A percentile compares a stretch with the other conserved stretches of the same genome.
phyloP scores from a whole-genome alignment of 2,113 vertebrate species.

The Gobio gobio region DNA sequence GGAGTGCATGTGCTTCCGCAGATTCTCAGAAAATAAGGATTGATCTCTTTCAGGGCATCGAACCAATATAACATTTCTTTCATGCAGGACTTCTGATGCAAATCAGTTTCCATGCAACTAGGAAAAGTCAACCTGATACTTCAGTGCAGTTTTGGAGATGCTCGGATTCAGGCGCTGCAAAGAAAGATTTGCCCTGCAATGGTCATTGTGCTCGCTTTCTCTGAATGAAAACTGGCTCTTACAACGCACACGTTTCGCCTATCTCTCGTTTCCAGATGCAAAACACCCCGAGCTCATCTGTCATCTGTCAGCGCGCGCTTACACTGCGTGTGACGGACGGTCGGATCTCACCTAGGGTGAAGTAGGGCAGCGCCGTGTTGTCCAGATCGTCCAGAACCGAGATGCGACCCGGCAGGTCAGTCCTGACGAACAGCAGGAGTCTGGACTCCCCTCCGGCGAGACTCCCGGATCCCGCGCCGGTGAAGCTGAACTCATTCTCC shows the following conservation, averaged over 20 bases:
- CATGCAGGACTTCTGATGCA: no score
- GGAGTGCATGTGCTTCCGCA: neutral
- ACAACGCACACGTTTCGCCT: neutral
- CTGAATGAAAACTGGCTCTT: neutral
- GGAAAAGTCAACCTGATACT: neutral
- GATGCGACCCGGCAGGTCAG: conserved; percentile 92
- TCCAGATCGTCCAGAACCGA: conserved; percentile 97
- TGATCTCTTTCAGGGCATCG: neutral
- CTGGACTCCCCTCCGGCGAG: conserved; percentile 84
- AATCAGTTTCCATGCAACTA: neutral
- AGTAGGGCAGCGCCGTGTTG: conserved; percentile 98
- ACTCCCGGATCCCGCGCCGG: conserved; percentile 78
- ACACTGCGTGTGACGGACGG: neutral
- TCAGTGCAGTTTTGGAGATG: neutral
- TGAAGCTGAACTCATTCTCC: conserved; percentile 94
- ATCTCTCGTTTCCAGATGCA: neutral
- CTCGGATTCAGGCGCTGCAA: neutral
- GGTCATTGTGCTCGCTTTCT: neutral
- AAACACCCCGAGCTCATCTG: neutral
- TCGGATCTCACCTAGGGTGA: conserved; percentile 88
- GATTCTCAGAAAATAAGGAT: neutral
- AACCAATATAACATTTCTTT: neutral
- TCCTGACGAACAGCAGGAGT: conserved; percentile 92
- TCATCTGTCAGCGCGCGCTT: neutral
- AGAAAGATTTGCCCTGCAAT: neutral